phyloP scores from a whole-genome alignment of 2,113 vertebrate genomes.

The Leucoraja erinaceus region DNA sequence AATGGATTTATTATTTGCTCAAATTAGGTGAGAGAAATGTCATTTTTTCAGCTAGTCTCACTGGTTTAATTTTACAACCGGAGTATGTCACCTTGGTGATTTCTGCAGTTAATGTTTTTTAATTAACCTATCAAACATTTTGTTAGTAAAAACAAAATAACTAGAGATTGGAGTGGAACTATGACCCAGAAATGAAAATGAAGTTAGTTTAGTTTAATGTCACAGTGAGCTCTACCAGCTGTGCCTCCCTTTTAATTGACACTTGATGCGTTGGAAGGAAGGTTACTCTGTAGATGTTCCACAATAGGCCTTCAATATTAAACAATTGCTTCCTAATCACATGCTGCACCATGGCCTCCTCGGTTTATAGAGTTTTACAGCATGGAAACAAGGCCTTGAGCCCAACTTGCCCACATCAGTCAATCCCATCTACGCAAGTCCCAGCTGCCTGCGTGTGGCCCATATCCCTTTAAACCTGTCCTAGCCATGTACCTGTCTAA shows the following conservation, averaged over 20 bases:
- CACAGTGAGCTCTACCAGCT: too few relatives aligned
- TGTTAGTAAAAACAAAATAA: too few relatives aligned
- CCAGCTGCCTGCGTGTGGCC: too few relatives aligned
- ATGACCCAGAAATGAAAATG: background rate
- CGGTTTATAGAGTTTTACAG: background rate
- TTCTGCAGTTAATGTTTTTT: background rate
- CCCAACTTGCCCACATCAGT: too few relatives aligned
- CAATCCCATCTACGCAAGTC: too few relatives aligned
- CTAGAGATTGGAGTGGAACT: background rate
- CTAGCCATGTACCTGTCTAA: too few relatives aligned
- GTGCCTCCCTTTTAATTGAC: too few relatives aligned
- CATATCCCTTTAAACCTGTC: too few relatives aligned
- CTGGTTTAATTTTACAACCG: background rate
- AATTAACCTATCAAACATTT: background rate
- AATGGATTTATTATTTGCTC: background rate
- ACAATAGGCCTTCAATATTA: background rate
- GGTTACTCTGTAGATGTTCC: background rate
- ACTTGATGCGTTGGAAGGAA: background rate
- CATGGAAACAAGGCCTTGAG: too few relatives aligned
- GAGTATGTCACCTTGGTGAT: background rate
- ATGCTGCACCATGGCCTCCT: background rate
- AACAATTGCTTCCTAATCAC: background rate
- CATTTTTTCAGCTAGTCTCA: background rate
- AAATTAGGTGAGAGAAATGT: background rate
- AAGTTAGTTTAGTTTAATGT: too few relatives aligned